Percentiles rank a stretch among this genome's conserved stretches.
phyloP scores from a whole-genome alignment of 30 jellyfish, hydroid and myxozoan species.

The Chironex yamaguchii region DNA sequence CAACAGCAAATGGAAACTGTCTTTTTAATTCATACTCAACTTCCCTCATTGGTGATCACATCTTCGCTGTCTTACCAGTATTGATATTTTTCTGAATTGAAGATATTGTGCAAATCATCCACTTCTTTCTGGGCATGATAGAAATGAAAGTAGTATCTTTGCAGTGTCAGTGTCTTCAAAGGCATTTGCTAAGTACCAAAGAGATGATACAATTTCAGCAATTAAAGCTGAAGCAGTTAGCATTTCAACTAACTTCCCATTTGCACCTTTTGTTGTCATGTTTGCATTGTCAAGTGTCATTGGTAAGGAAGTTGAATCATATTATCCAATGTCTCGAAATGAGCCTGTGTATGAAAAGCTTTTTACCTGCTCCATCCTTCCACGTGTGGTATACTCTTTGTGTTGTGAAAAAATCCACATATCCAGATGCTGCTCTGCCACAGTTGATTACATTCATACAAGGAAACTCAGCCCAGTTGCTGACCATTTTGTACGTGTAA shows the following conservation, averaged over 20 bases:
- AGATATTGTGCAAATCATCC: conserved; percentile 3
- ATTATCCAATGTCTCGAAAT: background rate
- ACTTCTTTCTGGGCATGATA: conserved; percentile 1
- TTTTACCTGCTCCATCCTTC: background rate
- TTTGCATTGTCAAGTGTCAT: conserved; percentile 19
- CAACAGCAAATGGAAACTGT: conserved; percentile 6
- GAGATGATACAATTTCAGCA: conserved; percentile 1
- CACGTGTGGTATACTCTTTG: too few relatives aligned
- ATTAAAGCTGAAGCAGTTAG: conserved; percentile 10
- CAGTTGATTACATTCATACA: too few relatives aligned
- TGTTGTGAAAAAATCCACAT: too few relatives aligned
- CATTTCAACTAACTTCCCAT: conserved; percentile 6
- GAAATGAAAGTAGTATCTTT: background rate
- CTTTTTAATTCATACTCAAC: conserved; percentile 5
- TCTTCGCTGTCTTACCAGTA: background rate
- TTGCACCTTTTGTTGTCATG: conserved; percentile 10
- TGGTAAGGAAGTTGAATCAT: conserved; percentile 10
- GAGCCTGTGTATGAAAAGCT: background rate
- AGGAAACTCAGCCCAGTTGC: too few relatives aligned
- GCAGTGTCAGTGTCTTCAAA: conserved; percentile 13
- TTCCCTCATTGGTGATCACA: conserved; percentile 17
- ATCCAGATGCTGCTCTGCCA: too few relatives aligned
- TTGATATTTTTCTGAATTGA: background rate
- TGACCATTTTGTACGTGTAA: too few relatives aligned
- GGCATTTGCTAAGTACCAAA: background rate